These are phyloP conservation scores for Whitmania pigra DNA, from an alignment of 1,140 invertebrate species.

Conservation along the genomic window DNA sequence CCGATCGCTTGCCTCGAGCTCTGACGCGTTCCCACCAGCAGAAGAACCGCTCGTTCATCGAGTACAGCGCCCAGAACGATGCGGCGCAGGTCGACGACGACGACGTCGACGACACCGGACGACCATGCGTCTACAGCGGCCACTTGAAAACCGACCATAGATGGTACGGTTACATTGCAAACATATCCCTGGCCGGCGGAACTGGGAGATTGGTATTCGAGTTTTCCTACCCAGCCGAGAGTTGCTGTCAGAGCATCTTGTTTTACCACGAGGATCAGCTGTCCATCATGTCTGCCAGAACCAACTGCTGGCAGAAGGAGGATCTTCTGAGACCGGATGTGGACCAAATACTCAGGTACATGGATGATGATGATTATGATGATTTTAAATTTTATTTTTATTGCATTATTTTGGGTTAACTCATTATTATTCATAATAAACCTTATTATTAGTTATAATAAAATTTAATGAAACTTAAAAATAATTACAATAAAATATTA, in stretches of 20 bases:
- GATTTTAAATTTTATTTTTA: too few species aligned
- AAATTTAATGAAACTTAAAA: too few species aligned
- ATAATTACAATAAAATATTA: too few species aligned
- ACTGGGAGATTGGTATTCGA: conserved; percentile 17
- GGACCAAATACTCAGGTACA: conserved; percentile 20
- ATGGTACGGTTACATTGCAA: conserved; percentile 23
- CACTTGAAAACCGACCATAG: conserved; percentile 16
- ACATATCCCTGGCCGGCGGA: conserved; percentile 15
- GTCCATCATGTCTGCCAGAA: conserved; percentile 15
- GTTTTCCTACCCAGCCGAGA: conserved; percentile 21
- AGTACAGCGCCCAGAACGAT: too few species aligned
- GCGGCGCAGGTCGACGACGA: too few species aligned
- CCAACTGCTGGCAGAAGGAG: conserved; percentile 24
- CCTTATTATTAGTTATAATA: too few species aligned
- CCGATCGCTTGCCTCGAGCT: not conserved
- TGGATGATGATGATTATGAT: too few species aligned
- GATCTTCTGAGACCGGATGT: conserved; percentile 16
- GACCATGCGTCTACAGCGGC: conserved; percentile 14
- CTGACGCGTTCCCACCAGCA: not conserved
- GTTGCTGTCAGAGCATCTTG: conserved; percentile 19
- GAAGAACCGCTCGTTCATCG: too few species aligned
- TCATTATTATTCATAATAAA: too few species aligned
- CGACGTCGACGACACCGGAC: not conserved
- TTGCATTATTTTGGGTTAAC: too few species aligned
- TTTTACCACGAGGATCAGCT: conserved; percentile 22